phyloP scores from a whole-genome alignment of 2,797 vertebrate genomes.

The Geotrypetes seraphini region DNA sequence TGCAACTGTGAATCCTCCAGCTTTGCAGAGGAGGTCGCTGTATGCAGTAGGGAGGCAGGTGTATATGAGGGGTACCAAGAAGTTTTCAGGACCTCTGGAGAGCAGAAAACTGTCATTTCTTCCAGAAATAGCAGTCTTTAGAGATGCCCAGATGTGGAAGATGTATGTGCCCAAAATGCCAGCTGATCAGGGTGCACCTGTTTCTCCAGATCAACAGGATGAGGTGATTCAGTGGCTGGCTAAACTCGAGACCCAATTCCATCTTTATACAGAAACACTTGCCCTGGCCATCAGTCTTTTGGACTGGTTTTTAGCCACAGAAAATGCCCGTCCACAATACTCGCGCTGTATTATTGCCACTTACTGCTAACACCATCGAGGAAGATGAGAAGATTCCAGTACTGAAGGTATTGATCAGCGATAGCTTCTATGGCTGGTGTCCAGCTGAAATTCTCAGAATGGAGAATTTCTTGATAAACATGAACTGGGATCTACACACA shows the following conservation, averaged over 20 bases:
- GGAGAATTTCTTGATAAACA: conserved; percentile 97
- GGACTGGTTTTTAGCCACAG: conserved; percentile 87
- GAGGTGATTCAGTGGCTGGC: conserved; percentile 88
- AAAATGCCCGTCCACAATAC: conserved; percentile 96
- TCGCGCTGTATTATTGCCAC: conserved; percentile 90
- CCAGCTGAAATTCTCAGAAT: conserved; percentile 88
- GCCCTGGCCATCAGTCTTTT: conserved; percentile 85
- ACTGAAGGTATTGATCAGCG: conserved; percentile 73
- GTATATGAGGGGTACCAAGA: conserved; percentile 84
- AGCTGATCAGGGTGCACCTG: conserved; percentile 82
- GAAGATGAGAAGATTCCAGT: conserved; percentile 91
- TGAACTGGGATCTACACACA: conserved; percentile 91
- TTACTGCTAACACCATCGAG: conserved; percentile 88
- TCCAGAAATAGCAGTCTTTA: conserved; percentile 85
- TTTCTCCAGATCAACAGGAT: conserved; percentile 90
- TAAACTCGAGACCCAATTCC: conserved; percentile 77
- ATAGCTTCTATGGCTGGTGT: conserved; percentile 88
- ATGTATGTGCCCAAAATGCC: conserved; percentile 81
- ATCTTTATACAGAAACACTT: conserved; percentile 91
- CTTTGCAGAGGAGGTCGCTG: conserved; percentile 89
- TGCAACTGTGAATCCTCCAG: conserved; percentile 60
- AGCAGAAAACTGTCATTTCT: conserved; percentile 91
- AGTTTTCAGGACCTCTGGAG: conserved; percentile 84
- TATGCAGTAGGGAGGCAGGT: conserved; percentile 90
- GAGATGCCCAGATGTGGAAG: conserved; percentile 92